phyloP scores from a whole-genome alignment of 2,888 invertebrate species.

The Drosophila ezoana region DNA sequence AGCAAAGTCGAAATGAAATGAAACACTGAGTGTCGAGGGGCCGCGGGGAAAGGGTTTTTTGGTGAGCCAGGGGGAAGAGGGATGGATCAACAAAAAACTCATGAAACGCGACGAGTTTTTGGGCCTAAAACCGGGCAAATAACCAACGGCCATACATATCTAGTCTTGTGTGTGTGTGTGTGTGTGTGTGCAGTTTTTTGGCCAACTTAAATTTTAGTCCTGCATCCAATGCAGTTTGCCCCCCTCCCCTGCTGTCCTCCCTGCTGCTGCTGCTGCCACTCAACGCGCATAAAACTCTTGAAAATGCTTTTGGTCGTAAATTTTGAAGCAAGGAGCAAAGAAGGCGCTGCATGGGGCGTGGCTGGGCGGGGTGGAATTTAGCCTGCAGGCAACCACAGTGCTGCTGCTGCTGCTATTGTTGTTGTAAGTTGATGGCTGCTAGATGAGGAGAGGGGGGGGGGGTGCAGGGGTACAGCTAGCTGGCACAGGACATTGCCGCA shows the following conservation, averaged over 20 bases:
- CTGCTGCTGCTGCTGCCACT: constrained; percentile 47
- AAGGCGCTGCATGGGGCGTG: constrained; percentile 4
- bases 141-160: constrained; percentile 27
- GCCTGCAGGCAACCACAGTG: constrained; percentile 48
- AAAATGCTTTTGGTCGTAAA: constrained; percentile 80
- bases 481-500: constrained; percentile 73
- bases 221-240: constrained; percentile 16
- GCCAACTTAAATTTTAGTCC: constrained; percentile 45
- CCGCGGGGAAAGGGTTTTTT: background rate
- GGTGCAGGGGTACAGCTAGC: constrained; percentile 8
- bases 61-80: background rate
- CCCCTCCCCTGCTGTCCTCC: background rate
- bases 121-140: constrained; percentile 46
- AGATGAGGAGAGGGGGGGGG: background rate
- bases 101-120: constrained; percentile 33
- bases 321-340: constrained; percentile 57
- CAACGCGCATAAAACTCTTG: constrained; percentile 76
- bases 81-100: background rate
- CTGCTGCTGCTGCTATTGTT: constrained; percentile 16
- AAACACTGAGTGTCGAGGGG: constrained; percentile 9
- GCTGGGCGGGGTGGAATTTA: constrained; percentile 13
- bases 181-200: constrained; percentile 23
- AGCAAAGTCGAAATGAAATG: constrained; percentile 36
- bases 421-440: background rate
- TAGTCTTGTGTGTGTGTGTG: constrained; percentile 4